A percentile compares a stretch with the other conserved stretches of the same genome.
Conservation (phyloP, 2,888 invertebrate species). For the Campaea margaritaria region DNA sequence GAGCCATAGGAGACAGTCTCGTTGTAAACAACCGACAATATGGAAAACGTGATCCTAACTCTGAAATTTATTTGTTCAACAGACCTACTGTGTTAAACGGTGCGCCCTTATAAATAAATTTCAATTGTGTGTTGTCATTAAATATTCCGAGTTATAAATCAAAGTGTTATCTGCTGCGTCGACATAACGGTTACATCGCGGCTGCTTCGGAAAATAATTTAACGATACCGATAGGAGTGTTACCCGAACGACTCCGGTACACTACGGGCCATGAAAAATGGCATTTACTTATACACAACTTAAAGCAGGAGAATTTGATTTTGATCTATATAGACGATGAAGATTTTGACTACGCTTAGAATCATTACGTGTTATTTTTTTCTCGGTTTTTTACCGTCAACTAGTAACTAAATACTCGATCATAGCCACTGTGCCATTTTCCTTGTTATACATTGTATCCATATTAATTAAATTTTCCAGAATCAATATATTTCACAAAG, state of each 20-base stretch:
- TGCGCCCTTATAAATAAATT: constrained; percentile 79
- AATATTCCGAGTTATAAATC: constrained; percentile 82
- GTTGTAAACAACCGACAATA: constrained; percentile 67
- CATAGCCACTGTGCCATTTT: too few species aligned
- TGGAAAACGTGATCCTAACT: constrained; percentile 74
- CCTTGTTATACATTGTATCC: not conserved
- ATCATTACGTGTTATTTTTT: too few species aligned
- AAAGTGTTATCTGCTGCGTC: constrained; percentile 76
- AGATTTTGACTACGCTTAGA: too few species aligned
- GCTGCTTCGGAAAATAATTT: constrained; percentile 75
- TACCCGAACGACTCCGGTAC: constrained; percentile 36
- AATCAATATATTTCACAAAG: constrained; percentile 28
- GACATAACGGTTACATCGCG: constrained; percentile 74
- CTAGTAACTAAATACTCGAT: too few species aligned
- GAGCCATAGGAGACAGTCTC: constrained; percentile 60
- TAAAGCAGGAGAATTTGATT: too few species aligned
- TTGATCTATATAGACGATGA: too few species aligned
- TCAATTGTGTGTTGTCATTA: constrained; percentile 83
- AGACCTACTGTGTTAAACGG: constrained; percentile 61
- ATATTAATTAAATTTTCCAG: constrained; percentile 3
- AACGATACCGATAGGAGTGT: constrained; percentile 72
- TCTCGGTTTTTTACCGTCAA: too few species aligned
- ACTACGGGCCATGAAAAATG: constrained; percentile 10
- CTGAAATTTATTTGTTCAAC: constrained; percentile 75
- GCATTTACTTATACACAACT: not conserved